These are phyloP conservation scores for Vollenhovia emeryi DNA, from an alignment of 1,140 invertebrate species.

Conservation along the genomic window DNA sequence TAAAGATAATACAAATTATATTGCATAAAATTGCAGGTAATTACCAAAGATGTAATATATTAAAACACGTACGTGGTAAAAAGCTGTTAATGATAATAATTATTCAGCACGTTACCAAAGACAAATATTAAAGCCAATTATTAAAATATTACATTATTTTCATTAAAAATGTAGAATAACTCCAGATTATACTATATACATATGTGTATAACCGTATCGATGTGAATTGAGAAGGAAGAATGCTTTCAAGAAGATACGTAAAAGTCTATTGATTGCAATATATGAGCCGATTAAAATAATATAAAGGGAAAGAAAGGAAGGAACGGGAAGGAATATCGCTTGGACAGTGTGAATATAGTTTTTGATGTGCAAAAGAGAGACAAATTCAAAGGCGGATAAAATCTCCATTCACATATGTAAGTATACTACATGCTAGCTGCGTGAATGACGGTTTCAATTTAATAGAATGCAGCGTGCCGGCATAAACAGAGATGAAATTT, in stretches of 20 bases:
- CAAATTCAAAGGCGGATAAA: constrained; percentile 36
- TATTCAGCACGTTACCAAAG: background rate
- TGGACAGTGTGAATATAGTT: background rate
- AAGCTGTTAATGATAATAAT: background rate
- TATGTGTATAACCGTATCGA: background rate
- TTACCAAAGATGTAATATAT: background rate
- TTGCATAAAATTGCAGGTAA: background rate
- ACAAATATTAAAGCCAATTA: background rate
- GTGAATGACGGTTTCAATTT: constrained; percentile 57
- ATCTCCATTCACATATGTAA: background rate
- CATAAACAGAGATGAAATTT: constrained; percentile 58
- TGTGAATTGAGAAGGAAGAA: background rate
- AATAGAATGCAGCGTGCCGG: constrained; percentile 38
- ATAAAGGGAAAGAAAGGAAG: too few relatives aligned
- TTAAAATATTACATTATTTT: background rate
- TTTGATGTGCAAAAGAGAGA: background rate
- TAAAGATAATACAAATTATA: background rate
- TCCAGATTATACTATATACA: background rate
- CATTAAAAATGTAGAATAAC: background rate
- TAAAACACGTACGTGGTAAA: background rate
- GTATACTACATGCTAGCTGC: background rate
- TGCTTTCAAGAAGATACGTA: background rate
- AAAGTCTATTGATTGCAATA: background rate
- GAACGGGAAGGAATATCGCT: background rate
- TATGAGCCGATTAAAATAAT: background rate